A percentile compares a stretch with the other conserved stretches of the same genome.
These are phyloP conservation scores for Crossoptilon crossoptilon DNA, from an alignment of 2,797 vertebrate species.

Conservation along the genomic window DNA sequence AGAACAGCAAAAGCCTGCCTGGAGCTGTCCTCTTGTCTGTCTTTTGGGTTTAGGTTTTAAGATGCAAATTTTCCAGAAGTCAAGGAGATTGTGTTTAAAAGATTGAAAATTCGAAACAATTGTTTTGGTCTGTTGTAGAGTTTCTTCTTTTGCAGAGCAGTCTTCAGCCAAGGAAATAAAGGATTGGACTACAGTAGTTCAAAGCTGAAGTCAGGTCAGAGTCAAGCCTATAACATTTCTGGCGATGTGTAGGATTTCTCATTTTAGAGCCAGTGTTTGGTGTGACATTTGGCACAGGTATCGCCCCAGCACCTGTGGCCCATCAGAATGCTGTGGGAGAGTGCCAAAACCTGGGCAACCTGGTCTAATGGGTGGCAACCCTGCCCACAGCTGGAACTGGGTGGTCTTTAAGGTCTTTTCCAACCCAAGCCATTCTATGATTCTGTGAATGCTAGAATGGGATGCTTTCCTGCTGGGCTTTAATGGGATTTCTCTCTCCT, in stretches of 20 bases:
- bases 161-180: neutral
- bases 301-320: rapidly evolving
- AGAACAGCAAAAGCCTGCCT: neutral
- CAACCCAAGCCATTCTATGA: neutral
- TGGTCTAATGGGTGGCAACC: neutral
- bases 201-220: neutral
- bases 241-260: neutral
- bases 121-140: neutral
- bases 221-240: neutral
- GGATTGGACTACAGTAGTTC: neutral
- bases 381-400: neutral
- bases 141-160: neutral
- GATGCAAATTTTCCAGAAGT: neutral
- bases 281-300: rapidly evolving
- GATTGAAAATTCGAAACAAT: neutral
- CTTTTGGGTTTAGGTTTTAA: neutral
- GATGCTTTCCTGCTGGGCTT: neutral
- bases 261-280: neutral
- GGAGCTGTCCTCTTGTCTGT: neutral
- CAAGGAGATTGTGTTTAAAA: neutral
- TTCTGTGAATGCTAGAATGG: neutral
- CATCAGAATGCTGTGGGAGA: neutral
- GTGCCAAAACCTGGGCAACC: neutral
- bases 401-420: neutral
- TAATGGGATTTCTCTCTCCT: constrained; percentile 56